Evolutionary conservation across 2,888 invertebrate genomes (phyloP).

Genomic region (Xylocampa areola): DNA sequence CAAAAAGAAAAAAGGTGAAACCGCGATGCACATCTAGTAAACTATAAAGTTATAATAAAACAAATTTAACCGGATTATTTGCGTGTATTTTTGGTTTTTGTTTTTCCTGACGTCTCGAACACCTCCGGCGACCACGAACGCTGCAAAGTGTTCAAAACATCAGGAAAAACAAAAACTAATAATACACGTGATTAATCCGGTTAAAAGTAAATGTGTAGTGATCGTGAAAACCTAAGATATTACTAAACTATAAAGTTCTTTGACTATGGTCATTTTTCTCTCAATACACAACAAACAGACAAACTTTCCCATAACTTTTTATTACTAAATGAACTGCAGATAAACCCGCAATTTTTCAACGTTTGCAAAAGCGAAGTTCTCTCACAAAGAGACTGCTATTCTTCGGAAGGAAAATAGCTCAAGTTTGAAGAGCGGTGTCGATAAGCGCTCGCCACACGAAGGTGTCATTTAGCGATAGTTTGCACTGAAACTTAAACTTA

Average conservation of each 20-base stretch:
- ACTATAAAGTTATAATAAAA: too few relatives aligned
- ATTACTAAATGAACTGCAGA: conserved; percentile 29
- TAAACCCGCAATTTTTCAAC: conserved; percentile 31
- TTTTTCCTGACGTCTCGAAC: too few relatives aligned
- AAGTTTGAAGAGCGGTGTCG: conserved; percentile 44
- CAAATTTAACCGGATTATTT: too few relatives aligned
- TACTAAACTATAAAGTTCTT: neutral
- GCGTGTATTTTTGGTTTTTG: too few relatives aligned
- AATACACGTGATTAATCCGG: too few relatives aligned
- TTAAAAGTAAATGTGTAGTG: too few relatives aligned
- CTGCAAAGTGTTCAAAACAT: too few relatives aligned
- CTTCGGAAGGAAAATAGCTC: conserved; percentile 51
- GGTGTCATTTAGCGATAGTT: conserved; percentile 30
- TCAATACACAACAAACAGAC: neutral
- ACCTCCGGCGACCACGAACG: too few relatives aligned
- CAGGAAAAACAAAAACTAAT: too few relatives aligned
- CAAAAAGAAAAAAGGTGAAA: too few relatives aligned
- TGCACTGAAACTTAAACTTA: conserved; percentile 35
- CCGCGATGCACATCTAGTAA: too few relatives aligned
- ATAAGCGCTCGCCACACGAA: conserved; percentile 43
- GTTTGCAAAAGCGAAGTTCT: conserved; percentile 28
- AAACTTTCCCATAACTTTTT: conserved; percentile 11
- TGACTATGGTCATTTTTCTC: neutral
- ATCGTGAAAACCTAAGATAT: too few relatives aligned
- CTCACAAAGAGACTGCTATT: conserved; percentile 40